These are phyloP conservation scores for Elgonia sp. DNA, from an alignment of 2,888 invertebrate genomes.

Conservation along the genomic window DNA sequence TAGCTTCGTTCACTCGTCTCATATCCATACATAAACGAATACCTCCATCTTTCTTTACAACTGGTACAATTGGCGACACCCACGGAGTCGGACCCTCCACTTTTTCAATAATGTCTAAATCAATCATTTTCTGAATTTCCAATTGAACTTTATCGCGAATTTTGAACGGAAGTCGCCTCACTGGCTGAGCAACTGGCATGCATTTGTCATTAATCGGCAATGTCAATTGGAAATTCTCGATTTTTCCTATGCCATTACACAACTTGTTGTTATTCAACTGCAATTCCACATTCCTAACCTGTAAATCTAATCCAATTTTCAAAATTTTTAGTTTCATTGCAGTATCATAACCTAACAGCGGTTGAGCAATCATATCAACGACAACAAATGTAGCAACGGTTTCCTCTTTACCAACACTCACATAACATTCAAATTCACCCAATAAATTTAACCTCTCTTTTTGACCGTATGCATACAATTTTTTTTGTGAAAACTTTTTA, in stretches of 20 bases:
- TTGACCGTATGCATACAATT: slow-evolving; percentile 74
- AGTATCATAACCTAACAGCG: slow-evolving; percentile 76
- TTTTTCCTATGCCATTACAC: slow-evolving; percentile 73
- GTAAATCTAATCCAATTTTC: slow-evolving; percentile 72
- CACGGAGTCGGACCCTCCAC: slow-evolving; percentile 75
- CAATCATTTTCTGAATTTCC: slow-evolving; percentile 76
- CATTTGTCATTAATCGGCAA: slow-evolving; percentile 78
- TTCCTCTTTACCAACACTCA: slow-evolving; percentile 54
- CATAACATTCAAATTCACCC: slow-evolving; percentile 76
- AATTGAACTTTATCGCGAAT: slow-evolving; percentile 58
- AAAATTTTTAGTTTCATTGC: slow-evolving; percentile 74
- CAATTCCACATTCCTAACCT: not conserved
- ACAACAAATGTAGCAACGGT: slow-evolving; percentile 71
- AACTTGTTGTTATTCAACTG: not conserved
- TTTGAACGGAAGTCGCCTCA: slow-evolving; percentile 22
- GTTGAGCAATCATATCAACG: slow-evolving; percentile 25
- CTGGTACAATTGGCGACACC: not conserved
- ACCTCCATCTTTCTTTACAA: no score
- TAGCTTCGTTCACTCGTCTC: no score
- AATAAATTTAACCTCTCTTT: slow-evolving; percentile 68
- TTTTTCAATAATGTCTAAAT: slow-evolving; percentile 79
- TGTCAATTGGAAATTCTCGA: slow-evolving; percentile 79
- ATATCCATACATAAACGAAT: no score
- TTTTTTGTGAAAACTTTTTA: slow-evolving; percentile 67
- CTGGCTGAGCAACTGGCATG: slow-evolving; percentile 70